Base-by-base conservation (phyloP, 2,888 invertebrate genomes). In the Carterocephalus palaemon region DNA sequence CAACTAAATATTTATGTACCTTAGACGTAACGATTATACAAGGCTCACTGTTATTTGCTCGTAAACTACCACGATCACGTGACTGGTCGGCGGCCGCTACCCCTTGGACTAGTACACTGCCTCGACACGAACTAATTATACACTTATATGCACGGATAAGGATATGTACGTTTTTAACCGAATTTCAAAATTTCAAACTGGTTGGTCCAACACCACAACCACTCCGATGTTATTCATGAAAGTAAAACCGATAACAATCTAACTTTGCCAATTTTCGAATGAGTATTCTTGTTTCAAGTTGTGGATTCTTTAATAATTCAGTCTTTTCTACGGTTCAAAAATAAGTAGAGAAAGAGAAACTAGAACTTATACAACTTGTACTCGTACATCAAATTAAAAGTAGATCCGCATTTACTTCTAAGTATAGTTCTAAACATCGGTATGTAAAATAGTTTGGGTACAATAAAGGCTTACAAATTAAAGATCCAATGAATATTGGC, bases 1-100 rank as follows among this genome's bases (percentile, higher is more conserved):
- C 59, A 86, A 85, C 85, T 85, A 84, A 85, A 85, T 82, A 83
- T 70, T 68, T 80, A 83, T 81, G 83, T 84, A 84, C 79, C 85
- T 84, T 83, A 84, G 73, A 83, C 69, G 74, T 77, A 75, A 84
- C 75, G 83, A 86, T 85, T 84, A 85, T 65, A 83, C 75, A 79
- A 79, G 82, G 82, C 79, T 78, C 81, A 78, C 75, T 77, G 78
- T 74, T 67, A 70, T 70, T 68, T 63, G 64, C 66, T 70, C 69
- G 64, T 58, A 57, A 66, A 64, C 77, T 75, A 78, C 70, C 64
- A 68, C 72, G 60, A 62, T 61, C 65, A 63, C 65, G 60, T 67
- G 60, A 62, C 60, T 57, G 67, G 57, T 64, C 47, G 62, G 54
- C 56, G 49, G 58, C 61, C 59, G 48, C 60, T 40, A 47, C 46